phyloP scores from a whole-genome alignment of 2,113 vertebrate species.

The Phyllopteryx taeniolatus region DNA sequence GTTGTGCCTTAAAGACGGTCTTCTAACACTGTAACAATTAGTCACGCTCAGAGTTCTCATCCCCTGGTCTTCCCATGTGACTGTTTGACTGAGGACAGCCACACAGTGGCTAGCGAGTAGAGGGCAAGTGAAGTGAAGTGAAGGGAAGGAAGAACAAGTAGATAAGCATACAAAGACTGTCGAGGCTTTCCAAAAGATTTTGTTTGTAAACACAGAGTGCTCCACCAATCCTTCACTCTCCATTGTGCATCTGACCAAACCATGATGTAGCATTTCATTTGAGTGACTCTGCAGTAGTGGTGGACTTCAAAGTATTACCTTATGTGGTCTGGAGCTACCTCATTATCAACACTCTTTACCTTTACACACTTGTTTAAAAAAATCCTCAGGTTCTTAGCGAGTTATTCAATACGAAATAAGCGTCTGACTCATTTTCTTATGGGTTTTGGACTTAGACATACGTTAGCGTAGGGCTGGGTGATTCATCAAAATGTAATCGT shows the following conservation, averaged over 20 bases:
- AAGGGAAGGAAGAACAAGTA: neutral
- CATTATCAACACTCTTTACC: slow-evolving; percentile 34
- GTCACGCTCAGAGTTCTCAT: neutral
- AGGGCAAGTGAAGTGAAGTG: neutral
- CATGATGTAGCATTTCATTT: slow-evolving; percentile 17
- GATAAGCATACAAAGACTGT: neutral
- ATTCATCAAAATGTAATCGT: too few species aligned
- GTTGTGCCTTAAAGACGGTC: slow-evolving; percentile 5
- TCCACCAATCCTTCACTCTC: neutral
- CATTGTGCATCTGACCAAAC: slow-evolving; percentile 10
- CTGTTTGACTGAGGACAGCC: neutral
- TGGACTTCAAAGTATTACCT: neutral
- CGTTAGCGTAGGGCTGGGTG: neutral
- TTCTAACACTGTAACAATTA: neutral
- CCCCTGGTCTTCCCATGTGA: neutral
- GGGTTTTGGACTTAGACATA: neutral
- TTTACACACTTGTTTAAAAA: neutral
- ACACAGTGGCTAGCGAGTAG: neutral
- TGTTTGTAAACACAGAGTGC: neutral
- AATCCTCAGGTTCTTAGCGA: slow-evolving; percentile 4
- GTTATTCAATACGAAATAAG: neutral
- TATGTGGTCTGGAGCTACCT: slow-evolving; percentile 56
- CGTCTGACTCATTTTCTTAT: neutral
- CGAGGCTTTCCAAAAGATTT: neutral
- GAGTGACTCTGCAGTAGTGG: slow-evolving; percentile 13